Evolutionary conservation across 2,888 invertebrate species (phyloP).

Genomic region (Thera britannica): DNA sequence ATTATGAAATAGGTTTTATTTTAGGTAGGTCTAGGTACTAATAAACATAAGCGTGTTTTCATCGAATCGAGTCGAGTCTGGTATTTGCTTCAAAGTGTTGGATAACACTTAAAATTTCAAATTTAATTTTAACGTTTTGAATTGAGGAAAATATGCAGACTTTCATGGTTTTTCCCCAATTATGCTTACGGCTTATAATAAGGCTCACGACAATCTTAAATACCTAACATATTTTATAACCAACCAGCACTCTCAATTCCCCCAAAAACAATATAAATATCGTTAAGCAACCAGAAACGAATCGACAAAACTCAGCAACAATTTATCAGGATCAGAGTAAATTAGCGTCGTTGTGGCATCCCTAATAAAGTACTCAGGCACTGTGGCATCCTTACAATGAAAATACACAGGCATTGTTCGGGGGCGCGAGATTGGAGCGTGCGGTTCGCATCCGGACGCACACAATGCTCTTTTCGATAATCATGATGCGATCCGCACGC

Average conservation of each 20-base stretch:
- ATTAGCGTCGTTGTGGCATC: slow-evolving; percentile 30
- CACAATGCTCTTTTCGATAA: slow-evolving; percentile 70
- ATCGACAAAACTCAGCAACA: slow-evolving; percentile 11
- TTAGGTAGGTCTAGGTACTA: no score
- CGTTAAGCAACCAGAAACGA: neutral
- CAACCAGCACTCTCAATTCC: no score
- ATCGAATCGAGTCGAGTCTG: no score
- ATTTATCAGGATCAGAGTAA: slow-evolving; percentile 31
- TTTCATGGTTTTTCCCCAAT: no score
- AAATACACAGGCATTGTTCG: slow-evolving; percentile 52
- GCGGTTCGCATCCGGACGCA: slow-evolving; percentile 70
- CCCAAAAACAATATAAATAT: no score
- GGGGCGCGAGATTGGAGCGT: slow-evolving; percentile 68
- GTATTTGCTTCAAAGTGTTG: no score
- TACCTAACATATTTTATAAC: neutral
- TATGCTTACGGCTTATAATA: no score
- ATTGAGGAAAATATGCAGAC: no score
- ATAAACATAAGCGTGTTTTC: no score
- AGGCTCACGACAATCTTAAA: neutral
- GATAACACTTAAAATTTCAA: no score
- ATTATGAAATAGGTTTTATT: neutral
- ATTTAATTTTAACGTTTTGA: no score
- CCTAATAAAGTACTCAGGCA: no score
- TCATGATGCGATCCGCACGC: slow-evolving; percentile 65
- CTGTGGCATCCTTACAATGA: slow-evolving; percentile 49